phyloP scores from a whole-genome alignment of 1,140 invertebrate genomes.

The Drosophila azteca region DNA sequence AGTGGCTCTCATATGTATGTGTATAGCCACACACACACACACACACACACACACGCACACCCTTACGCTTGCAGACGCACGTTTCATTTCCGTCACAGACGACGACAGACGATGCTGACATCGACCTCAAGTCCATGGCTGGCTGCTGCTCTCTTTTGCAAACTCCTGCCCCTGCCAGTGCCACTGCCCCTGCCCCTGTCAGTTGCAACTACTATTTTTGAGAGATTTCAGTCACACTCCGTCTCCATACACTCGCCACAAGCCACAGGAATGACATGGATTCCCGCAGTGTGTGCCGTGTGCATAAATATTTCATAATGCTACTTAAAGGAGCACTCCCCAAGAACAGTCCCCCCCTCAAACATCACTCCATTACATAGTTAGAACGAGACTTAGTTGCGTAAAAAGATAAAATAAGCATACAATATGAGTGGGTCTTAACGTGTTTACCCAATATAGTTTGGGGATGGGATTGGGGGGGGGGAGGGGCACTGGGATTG shows the following conservation, averaged over 20 bases:
- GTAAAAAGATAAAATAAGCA: constrained; percentile 19
- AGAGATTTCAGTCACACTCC: constrained; percentile 43
- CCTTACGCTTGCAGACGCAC: constrained; percentile 34
- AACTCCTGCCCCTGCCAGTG: neutral
- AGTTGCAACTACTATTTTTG: constrained; percentile 27
- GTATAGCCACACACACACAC: constrained; percentile 8
- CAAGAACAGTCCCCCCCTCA: constrained; percentile 9
- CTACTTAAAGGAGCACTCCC: constrained; percentile 33
- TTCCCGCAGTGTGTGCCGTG: constrained; percentile 73
- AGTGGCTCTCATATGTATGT: neutral
- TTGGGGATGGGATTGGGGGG: neutral
- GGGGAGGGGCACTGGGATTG: constrained; percentile 11
- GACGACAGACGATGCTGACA: constrained; percentile 28
- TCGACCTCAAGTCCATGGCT: constrained; percentile 30
- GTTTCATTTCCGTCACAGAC: constrained; percentile 78
- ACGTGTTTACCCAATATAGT: no score
- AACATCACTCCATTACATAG: neutral
- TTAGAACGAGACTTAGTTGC: constrained; percentile 26
- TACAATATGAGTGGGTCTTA: constrained; percentile 15
- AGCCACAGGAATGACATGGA: constrained; percentile 29
- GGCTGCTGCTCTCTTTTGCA: constrained; percentile 38
- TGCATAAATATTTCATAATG: constrained; percentile 80
- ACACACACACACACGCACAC: constrained; percentile 7
- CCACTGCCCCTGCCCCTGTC: constrained; percentile 11
- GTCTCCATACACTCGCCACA: constrained; percentile 13